Evolutionary conservation across 1,140 invertebrate genomes (phyloP).

Genomic region (Bombus balteatus): DNA sequence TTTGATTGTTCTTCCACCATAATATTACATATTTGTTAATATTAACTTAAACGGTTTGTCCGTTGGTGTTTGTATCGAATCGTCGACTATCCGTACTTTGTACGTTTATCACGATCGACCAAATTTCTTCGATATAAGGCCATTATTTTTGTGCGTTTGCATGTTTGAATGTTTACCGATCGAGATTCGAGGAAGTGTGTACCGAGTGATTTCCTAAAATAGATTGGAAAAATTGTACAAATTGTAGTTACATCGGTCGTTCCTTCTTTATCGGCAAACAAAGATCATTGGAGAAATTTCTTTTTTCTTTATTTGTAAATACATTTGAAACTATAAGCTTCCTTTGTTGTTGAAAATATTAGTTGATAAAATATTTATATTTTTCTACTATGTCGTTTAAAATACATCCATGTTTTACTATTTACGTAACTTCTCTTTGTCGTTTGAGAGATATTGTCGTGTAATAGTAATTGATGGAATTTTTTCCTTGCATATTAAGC

Average conservation of each 20-base stretch:
- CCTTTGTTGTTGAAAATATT: not conserved
- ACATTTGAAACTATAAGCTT: not conserved
- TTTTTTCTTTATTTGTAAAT: not conserved
- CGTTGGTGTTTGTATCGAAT: not conserved
- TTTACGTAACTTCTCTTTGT: not conserved
- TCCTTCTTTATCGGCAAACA: not conserved
- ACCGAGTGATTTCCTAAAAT: not conserved
- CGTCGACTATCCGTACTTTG: not conserved
- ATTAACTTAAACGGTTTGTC: not conserved
- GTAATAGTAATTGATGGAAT: not conserved
- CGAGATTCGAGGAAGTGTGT: not conserved
- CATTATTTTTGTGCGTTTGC: not conserved
- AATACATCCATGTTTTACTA: not conserved
- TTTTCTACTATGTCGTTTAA: not conserved
- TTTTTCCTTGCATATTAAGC: not conserved
- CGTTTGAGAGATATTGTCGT: not conserved
- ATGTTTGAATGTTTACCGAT: constrained; percentile 1
- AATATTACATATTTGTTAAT: not conserved
- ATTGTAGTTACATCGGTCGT: not conserved
- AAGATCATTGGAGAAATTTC: not conserved
- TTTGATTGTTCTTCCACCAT: not conserved
- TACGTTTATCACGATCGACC: constrained; percentile 11
- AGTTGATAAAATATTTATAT: not conserved
- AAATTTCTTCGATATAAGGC: not conserved
- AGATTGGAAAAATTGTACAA: constrained; percentile 3